Evolutionary conservation across 2,888 invertebrate species (phyloP), one percentile per base, ranked within the genome.

Genomic region (Luperina testacea): DNA sequence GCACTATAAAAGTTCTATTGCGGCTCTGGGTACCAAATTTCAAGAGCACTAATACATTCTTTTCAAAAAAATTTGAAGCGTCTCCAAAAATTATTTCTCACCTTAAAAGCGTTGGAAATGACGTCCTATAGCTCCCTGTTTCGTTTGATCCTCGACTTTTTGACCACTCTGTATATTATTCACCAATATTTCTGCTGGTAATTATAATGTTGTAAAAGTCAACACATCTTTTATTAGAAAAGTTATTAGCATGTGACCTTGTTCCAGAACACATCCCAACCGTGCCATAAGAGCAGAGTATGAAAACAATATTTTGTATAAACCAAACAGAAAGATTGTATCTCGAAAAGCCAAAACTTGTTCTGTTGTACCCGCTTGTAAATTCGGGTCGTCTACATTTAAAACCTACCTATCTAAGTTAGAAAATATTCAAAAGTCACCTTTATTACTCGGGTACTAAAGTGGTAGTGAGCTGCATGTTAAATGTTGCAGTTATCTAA

Each of bases 401-500:
- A 75, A 63, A 72, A 83, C 91, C 83, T 90, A 87, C 27, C 61
- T 84, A 73, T 53, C 71, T 64, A 24, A 42, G 4, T 9, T 38
- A 59, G 27, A 15, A 42, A 17, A 64, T 63, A 71, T 27, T 57
- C 9, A 75, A 90, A 84, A 77, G 83, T 53, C 17, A 51, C 80
- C 83, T 82, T 90, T 87, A 84, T 81, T 38, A 4, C 5, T 48
- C 45, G 2, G 9, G 0, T 0, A 0, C 59, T 81, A 89, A 72
- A 48, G 87, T 86, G 42, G 72, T 53, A 20, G 32, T 20, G 53
- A 7, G 11, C 8, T 57, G 91, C 74, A 89, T 69, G 27, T 59
- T 42, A 73, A 89, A 77, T 68, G 87, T 92, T 87, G 93, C 90
- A 92, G 92, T 93, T 94, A 92, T 93, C 92, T 93, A 91, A 93